Conservation (phyloP, 2,888 invertebrate species). For the Hypsopygia costalis region DNA sequence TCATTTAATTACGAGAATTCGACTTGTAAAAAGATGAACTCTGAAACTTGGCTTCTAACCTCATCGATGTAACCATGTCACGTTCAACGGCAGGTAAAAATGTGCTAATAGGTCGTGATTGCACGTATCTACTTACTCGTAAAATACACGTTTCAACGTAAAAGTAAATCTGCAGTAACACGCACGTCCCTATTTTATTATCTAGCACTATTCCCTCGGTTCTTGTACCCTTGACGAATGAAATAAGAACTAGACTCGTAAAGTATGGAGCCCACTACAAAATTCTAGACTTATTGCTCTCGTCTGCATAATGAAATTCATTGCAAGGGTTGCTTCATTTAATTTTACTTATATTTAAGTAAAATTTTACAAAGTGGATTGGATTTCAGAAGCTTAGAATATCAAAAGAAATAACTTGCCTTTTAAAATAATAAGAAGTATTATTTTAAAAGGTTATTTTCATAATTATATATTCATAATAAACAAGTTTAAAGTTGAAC, state of each 20-base stretch:
- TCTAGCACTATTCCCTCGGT: slow-evolving; percentile 31
- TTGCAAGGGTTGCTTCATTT: no score
- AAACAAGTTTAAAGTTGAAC: no score
- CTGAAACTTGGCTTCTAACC: no score
- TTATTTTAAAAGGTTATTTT: no score
- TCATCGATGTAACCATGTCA: no score
- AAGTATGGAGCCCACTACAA: slow-evolving; percentile 18
- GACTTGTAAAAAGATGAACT: no score
- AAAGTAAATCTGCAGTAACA: slow-evolving; percentile 40
- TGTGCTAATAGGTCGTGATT: slow-evolving; percentile 22
- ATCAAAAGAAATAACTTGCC: no score
- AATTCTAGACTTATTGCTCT: slow-evolving; percentile 15
- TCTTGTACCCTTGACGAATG: slow-evolving; percentile 26
- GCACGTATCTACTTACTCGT: slow-evolving; percentile 24
- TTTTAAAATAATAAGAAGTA: neutral
- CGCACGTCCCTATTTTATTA: slow-evolving; percentile 46
- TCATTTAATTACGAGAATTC: no score
- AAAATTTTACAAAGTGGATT: no score
- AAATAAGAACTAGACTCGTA: slow-evolving; percentile 17
- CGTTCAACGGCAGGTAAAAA: slow-evolving; percentile 10
- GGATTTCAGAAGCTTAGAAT: no score
- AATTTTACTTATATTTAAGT: no score
- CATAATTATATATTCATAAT: neutral
- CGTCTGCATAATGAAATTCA: slow-evolving; percentile 13
- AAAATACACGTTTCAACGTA: slow-evolving; percentile 20